Evolutionary conservation across 2,888 invertebrate species (phyloP).

Genomic region (Camponotus fellah): DNA sequence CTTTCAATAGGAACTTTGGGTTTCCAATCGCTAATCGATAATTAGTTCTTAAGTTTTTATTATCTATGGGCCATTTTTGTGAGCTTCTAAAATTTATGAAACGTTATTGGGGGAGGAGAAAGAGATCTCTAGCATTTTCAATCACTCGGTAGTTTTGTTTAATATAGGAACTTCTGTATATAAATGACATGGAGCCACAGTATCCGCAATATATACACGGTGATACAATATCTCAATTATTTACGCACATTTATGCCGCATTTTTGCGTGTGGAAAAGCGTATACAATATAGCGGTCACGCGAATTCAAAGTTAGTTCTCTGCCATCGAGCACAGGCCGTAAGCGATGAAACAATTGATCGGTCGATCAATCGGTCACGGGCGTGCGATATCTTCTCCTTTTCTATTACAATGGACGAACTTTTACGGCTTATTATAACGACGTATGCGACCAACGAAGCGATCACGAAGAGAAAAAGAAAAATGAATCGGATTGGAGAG

Average conservation of each 20-base stretch:
- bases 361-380: slow-evolving; percentile 57
- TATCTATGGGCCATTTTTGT: background rate
- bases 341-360: slow-evolving; percentile 49
- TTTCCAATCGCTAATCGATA: background rate
- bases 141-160: slow-evolving; percentile 26
- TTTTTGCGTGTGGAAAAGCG: slow-evolving; percentile 46
- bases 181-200: background rate
- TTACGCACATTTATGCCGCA: slow-evolving; percentile 10
- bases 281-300: slow-evolving; percentile 53
- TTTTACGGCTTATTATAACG: slow-evolving; percentile 47
- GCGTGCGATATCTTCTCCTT: slow-evolving; percentile 36
- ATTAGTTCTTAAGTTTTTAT: background rate
- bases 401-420: slow-evolving; percentile 34
- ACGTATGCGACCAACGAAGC: slow-evolving; percentile 33
- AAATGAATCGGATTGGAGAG: slow-evolving; percentile 22
- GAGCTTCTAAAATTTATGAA: background rate
- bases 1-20: background rate
- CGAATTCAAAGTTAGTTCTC: slow-evolving; percentile 46
- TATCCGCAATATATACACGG: slow-evolving; percentile 1
- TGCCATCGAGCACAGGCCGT: slow-evolving; percentile 27
- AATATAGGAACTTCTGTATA: background rate
- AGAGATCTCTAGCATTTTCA: background rate
- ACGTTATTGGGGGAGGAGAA: background rate
- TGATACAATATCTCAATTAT: slow-evolving; percentile 55
- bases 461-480: background rate